A percentile compares a stretch with the other conserved stretches of the same genome.
These are phyloP conservation scores for Marmota monax DNA, from an alignment of 2,113 vertebrate species.

Conservation along the genomic window DNA sequence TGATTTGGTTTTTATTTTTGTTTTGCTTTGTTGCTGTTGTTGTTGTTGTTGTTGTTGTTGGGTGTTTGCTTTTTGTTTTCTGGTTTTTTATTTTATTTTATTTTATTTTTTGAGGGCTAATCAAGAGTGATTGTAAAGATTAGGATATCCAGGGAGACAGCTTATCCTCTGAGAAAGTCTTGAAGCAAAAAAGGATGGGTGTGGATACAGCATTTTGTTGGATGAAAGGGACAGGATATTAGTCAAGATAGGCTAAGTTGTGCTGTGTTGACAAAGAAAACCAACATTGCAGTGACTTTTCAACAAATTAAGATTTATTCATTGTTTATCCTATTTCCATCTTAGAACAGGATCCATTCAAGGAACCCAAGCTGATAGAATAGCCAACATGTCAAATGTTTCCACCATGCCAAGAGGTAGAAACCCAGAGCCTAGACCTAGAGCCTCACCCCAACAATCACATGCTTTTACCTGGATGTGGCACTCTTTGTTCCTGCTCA, in stretches of 20 bases:
- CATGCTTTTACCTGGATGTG: neutral
- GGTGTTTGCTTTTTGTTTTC: too few relatives aligned
- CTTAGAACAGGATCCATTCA: neutral
- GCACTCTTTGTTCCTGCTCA: neutral
- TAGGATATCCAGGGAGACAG: neutral
- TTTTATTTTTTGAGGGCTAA: neutral
- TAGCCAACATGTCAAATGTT: neutral
- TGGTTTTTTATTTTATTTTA: too few relatives aligned
- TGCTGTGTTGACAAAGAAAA: neutral
- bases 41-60: too few relatives aligned
- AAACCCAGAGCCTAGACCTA: neutral
- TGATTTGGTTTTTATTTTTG: too few relatives aligned
- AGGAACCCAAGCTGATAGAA: neutral
- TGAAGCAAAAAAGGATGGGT: neutral
- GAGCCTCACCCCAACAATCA: neutral
- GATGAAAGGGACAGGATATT: neutral
- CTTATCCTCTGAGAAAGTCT: neutral
- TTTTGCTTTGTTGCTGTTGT: too few relatives aligned
- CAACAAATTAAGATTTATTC: neutral
- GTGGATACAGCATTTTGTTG: neutral
- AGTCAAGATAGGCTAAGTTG: neutral
- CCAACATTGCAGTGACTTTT: neutral
- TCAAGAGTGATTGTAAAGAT: neutral
- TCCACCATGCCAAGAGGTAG: neutral
- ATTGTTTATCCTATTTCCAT: neutral